Evolutionary conservation across 2,888 invertebrate genomes (phyloP).

Genomic region (Andrena chrysosceles): DNA sequence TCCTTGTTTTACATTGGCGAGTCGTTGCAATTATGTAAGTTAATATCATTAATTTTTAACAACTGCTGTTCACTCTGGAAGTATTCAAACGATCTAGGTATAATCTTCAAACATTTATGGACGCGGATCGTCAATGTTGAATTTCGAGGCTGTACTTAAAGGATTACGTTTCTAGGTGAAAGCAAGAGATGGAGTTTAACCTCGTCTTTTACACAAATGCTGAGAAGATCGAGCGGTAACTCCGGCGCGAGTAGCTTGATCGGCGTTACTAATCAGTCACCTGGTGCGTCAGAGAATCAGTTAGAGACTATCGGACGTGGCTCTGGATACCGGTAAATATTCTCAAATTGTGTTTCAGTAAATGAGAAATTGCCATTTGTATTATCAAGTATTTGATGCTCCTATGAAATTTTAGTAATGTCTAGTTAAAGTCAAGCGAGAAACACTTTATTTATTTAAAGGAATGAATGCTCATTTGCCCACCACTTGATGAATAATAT

Average conservation of each 20-base stretch:
- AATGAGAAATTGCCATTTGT: background rate
- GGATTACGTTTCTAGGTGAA: conserved; percentile 84
- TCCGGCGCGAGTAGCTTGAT: conserved; percentile 81
- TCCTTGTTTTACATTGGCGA: background rate
- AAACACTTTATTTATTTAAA: too few species aligned
- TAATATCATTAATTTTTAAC: conserved; percentile 49
- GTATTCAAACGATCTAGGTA: conserved; percentile 76
- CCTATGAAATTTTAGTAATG: background rate
- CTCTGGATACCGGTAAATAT: conserved; percentile 74
- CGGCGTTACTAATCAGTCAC: conserved; percentile 70
- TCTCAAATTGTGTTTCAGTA: background rate
- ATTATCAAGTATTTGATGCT: background rate
- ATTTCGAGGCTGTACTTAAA: background rate
- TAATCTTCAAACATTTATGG: conserved; percentile 27
- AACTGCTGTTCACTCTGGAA: conserved; percentile 61
- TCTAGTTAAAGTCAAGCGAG: too few species aligned
- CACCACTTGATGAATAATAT: background rate
- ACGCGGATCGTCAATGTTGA: background rate
- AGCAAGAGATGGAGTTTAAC: conserved; percentile 92
- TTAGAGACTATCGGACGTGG: conserved; percentile 74
- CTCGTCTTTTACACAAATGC: conserved; percentile 91
- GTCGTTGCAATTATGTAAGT: conserved; percentile 20
- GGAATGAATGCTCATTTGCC: too few species aligned
- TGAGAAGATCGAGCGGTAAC: conserved; percentile 87
- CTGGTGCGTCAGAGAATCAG: conserved; percentile 78